Conservation (phyloP, 2,113 vertebrate species). For the Isurus oxyrinchus region DNA sequence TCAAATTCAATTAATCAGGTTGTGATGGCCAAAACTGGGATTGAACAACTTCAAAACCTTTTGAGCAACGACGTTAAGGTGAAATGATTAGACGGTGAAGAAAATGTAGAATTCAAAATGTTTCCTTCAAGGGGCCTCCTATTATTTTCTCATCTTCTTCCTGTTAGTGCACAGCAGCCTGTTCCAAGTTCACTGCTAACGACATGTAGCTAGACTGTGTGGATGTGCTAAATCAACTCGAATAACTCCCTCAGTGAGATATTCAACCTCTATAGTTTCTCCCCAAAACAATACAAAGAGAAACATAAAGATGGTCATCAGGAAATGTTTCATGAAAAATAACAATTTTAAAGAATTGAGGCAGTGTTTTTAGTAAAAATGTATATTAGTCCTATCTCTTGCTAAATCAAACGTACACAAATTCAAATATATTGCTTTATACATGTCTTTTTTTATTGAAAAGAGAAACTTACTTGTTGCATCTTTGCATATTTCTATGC, state of each 20-base stretch:
- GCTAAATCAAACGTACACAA: not conserved
- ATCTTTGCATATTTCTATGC: not conserved
- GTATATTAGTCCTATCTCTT: not conserved
- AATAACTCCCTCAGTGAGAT: not conserved
- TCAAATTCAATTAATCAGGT: not conserved
- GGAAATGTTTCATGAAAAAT: not conserved
- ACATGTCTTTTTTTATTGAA: not conserved
- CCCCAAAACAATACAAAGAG: not conserved
- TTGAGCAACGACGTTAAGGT: not conserved
- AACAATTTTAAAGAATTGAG: not conserved
- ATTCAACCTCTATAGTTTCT: not conserved
- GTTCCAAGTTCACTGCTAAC: not conserved
- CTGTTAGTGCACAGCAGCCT: not conserved
- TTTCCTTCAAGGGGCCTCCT: not conserved
- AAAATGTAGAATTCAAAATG: not conserved
- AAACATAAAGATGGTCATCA: not conserved
- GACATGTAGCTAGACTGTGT: no score
- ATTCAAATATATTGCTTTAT: not conserved
- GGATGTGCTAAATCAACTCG: not conserved
- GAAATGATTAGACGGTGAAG: not conserved
- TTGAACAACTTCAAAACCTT: not conserved
- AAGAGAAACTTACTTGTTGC: no score
- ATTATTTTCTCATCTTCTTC: not conserved
- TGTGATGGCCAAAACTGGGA: not conserved
- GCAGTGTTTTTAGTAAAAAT: not conserved